Base-by-base conservation (phyloP, 2,888 invertebrate genomes). In the Eupithecia subfuscata region DNA sequence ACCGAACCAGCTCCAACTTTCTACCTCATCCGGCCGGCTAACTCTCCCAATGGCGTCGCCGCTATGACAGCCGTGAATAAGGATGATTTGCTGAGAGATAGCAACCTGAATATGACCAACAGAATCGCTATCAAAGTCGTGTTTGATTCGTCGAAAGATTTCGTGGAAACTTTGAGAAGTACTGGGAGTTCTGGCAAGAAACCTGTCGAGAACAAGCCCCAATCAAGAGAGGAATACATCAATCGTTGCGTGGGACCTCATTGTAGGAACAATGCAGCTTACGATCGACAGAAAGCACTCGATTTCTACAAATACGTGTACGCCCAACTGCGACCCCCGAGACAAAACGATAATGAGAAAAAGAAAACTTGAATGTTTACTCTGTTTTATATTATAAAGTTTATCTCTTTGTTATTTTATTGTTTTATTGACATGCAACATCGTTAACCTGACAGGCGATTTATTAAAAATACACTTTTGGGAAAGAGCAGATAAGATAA, bases 221-320 rank as follows among this genome's bases (percentile, higher is more conserved):
- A 88, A 2, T 75, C 85, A 0, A 89, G 80, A 43, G 90, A 90
- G 48, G 92, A 90, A 73, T 91, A 91, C 60, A 83, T 88, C 3
- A 92, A 88, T 65, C 87, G 86, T 3, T 94, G 94, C 76, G 87
- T 90, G 0, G 93, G 92, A 0, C 80, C 85, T 7, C 88, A 90
- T 25, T 94, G 95, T 75, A 87, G 91, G 22, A 92, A 89, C 71
- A 92, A 89, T 69, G 89, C 85, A 2, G 91, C 91, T 0, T 90
- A 93, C 78, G 92, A 95, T 77, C 91, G 84, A 74, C 94, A 94
- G 79, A 94, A 92, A 83, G 95, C 95, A 16, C 84, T 95, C 68
- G 94, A 95, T 79, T 95, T 95, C 82, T 95, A 95, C 82, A 95
- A 93, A 86, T 95, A 94, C 78, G 91, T 95, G 7, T 95, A 94